phyloP scores from a whole-genome alignment of 2,888 invertebrate genomes.

The Melieria picta region DNA sequence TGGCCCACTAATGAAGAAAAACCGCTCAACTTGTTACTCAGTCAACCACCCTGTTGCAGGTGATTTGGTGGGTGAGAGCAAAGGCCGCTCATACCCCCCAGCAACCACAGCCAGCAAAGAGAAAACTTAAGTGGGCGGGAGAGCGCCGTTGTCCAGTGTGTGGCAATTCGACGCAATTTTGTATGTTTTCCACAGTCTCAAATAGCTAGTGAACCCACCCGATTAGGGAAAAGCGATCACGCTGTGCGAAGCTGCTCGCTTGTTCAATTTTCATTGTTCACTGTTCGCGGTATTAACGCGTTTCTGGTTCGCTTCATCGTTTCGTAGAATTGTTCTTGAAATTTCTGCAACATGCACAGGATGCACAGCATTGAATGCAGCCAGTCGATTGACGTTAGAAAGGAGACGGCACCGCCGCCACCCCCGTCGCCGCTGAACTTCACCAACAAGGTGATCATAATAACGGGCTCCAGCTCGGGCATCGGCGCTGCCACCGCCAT shows the following conservation, averaged over 20 bases:
- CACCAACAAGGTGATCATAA: conserved; percentile 71
- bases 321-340: neutral
- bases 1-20: too few relatives aligned
- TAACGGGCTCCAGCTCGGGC: conserved; percentile 80
- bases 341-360: neutral
- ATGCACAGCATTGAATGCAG: conserved; percentile 2
- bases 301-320: neutral
- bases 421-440: conserved; percentile 68
- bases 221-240: conserved; percentile 8
- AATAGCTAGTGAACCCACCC: neutral
- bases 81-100: neutral
- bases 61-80: too few relatives aligned
- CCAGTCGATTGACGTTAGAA: conserved; percentile 15
- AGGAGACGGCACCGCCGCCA: conserved; percentile 1
- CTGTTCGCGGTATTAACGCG: neutral
- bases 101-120: conserved; percentile 5
- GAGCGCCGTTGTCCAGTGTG: neutral
- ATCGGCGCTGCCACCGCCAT: conserved; percentile 78
- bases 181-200: conserved; percentile 4
- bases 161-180: neutral
- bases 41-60: too few relatives aligned
- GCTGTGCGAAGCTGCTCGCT: conserved; percentile 1
- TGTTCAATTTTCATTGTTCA: conserved; percentile 9
- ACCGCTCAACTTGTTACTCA: too few relatives aligned
- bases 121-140: conserved; percentile 15